Evolutionary conservation across 2,113 vertebrate species (phyloP), one percentile per base, ranked within the genome.

Genomic region (Hippocampus guttulatus): DNA sequence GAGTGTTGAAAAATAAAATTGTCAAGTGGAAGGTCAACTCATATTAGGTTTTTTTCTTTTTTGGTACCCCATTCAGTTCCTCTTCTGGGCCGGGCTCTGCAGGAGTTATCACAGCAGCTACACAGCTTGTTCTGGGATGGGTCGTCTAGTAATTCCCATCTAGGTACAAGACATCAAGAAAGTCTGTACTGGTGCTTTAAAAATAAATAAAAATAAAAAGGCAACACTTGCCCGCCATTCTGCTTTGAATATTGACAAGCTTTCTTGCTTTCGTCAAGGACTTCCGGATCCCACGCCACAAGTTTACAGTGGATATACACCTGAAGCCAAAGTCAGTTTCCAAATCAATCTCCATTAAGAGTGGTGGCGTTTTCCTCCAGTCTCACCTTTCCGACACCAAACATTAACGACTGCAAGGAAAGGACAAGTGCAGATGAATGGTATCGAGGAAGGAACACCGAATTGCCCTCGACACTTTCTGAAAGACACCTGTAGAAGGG

Each of bases 241-340:
- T 85, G 71, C 64, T 84, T 86, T 5, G 77, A 62, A 69, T 91
- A 94, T 3, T 94, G 87, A 64, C 93, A 94, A 3, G 92, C 82
- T 58, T 95, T 95, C 80, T 84, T 93, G 1, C 8, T 74, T 61
- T 86, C 65, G 0, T 81, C 76, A 7, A 87, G 23, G n/a, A 9
- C 9, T 0, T 82, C 68, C 21, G 91, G 91, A 65, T 94, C 92
- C 93, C 92, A 94, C 0, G 86, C 87, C 0, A 86, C 58, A 70
- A 92, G 69, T 7, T 89, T 91, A 69, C 90, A 92, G 55, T 93
- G 92, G 52, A 93, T 88, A 72, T 90, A 94, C 2, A 93, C 80
- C 94, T 95, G 63, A 51, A 51, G 3, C 18, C 5, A 51, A 51
- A 52, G 43, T 45, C 15, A 49, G 14, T 15, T 49, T 18, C 5